Base-by-base conservation (phyloP, 1,140 invertebrate genomes). In the Laodelphax striatellus region DNA sequence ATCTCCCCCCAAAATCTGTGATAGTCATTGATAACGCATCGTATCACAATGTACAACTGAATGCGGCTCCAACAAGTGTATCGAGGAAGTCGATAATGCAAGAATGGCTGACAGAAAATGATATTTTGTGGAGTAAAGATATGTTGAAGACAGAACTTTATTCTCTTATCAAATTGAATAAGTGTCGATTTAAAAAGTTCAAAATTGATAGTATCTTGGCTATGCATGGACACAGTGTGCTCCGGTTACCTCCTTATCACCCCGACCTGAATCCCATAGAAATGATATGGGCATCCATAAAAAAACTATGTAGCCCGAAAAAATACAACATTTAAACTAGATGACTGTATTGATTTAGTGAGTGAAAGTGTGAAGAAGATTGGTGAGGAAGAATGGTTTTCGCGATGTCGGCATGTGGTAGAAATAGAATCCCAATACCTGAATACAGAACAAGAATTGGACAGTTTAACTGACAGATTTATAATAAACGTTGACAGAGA, bases 21-120 rank as follows among this genome's bases (percentile, higher is more conserved):
- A 57, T 73, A 2, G 67, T 74, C 0, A 64, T 74, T n/a, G 72
- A 75, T 52, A 73, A 74, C 59, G 72, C 69, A 9, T 60, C 70
- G 0, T 74, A 74, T 53, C 71, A 73, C 62, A 66, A 64, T 46
- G 62, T 60, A 19, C 65, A 70, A 63, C 41, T 52, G 28, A 60
- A 68, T 42, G 65, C 62, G 53, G 34, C 60, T 31, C 67, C 70
- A 59, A 64, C 57, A 46, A 28, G 24, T 16, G 24, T 38, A 42
- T 46, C 22, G 16, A 57, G 50, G 50, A 69, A 72, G 64, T 16
- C 11, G 8, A 61, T 66, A 13, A 72, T 71, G 59, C 43, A 57
- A 55, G 64, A 57, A 16, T 70, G 67, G 68, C 53, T 71, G 10
- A 43, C 24, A 3, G 16, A 55, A n/a, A 60, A 53, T 22, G 54